Evolutionary conservation across 2,797 vertebrate species (phyloP), one percentile per base, ranked within the genome.

Genomic region (Scleropages formosus): DNA sequence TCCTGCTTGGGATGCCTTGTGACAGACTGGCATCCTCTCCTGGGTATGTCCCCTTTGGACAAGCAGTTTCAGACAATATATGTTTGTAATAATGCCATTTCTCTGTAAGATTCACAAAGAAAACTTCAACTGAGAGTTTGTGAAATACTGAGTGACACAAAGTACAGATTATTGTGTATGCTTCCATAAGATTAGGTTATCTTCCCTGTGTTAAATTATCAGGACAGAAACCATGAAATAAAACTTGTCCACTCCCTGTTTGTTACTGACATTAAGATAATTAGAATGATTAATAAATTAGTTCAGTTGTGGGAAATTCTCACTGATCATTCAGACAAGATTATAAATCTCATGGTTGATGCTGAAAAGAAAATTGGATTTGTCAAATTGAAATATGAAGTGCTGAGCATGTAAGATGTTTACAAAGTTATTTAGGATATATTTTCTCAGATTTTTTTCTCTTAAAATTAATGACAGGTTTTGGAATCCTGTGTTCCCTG

Each of bases 401-500:
- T 39, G 6, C 2, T 39, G 31, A 39, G 53, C 10, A 56, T 11
- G 10, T 56, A 2, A 18, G 11, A 18, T 56, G 53, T 56, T 56
- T 56, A 56, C 46, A 63, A 71, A 71, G 56, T 22, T 53, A n/a
- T 70, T 51, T 46, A 70, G 61, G 59, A 63, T 16, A 27, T 20
- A 53, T 71, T 75, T 63, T 70, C 46, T 70, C 47, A n/a, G 26
- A 71, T 71, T 58, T 26, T 61, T 53, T 61, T 24, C 62, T 49
- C 56, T 72, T 62, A 53, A 81, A 82, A 80, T 82, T 72, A 80
- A 67, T 61, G 11, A 66, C 65, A 76, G 73, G 70, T 71, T 71
- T 79, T 81, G 70, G 18, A 16, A 56, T 46, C 44, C 77, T 49
- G 60, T 53, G 80, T 78, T 81, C 56, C 62, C 47, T 65, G 53